phyloP scores from a whole-genome alignment of 2,113 vertebrate genomes.

The Phasianus colchicus region DNA sequence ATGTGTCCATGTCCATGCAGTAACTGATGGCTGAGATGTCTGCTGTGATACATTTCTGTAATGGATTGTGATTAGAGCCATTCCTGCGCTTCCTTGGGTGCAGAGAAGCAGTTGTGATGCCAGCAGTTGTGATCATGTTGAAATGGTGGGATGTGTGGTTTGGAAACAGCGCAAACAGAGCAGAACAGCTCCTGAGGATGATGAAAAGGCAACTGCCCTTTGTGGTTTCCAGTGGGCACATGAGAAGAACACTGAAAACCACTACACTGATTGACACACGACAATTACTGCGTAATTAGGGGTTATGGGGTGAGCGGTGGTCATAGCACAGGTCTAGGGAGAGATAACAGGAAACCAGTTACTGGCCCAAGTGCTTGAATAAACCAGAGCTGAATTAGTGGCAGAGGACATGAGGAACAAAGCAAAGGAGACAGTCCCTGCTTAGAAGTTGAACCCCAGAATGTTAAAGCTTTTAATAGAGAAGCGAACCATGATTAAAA shows the following conservation, averaged over 20 bases:
- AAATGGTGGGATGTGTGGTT: background rate
- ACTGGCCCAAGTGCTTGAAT: background rate
- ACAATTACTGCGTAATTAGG: background rate
- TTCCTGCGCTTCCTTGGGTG: background rate
- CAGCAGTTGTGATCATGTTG: background rate
- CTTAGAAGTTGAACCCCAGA: background rate
- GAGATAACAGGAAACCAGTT: background rate
- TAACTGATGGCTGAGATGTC: rapidly evolving
- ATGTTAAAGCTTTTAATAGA: background rate
- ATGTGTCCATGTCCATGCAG: background rate
- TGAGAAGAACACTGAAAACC: background rate
- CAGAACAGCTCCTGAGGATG: background rate
- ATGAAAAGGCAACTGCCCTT: background rate
- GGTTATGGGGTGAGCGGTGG: background rate
- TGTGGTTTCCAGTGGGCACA: background rate
- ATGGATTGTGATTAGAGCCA: background rate
- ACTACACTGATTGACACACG: background rate
- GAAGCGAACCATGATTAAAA: background rate
- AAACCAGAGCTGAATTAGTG: background rate
- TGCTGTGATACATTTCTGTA: background rate
- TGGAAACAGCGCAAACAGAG: background rate
- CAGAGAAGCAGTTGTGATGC: background rate
- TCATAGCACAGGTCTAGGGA: background rate
- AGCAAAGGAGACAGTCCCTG: background rate
- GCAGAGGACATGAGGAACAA: background rate